Percentiles rank a stretch among this genome's conserved stretches.
Evolutionary conservation across 2,888 invertebrate genomes (phyloP).

Genomic region (Macrophya annulata): DNA sequence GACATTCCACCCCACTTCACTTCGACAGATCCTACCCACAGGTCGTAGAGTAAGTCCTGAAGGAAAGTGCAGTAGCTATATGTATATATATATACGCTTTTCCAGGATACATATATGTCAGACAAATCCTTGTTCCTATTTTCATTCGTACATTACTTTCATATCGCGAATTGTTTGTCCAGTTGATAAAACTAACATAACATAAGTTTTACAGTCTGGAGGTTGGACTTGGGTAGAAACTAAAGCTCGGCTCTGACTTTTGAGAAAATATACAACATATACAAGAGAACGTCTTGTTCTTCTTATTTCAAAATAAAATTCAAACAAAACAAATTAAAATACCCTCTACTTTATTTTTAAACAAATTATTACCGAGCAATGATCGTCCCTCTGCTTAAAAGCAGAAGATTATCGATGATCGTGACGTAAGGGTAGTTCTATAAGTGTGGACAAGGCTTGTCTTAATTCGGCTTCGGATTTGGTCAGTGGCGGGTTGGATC

Average conservation of each 20-base stretch:
- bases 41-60: not conserved
- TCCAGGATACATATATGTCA: not conserved
- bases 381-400: not conserved
- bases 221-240: not conserved
- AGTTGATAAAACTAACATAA: not conserved
- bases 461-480: constrained; percentile 31
- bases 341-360: not conserved
- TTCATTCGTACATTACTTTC: not conserved
- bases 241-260: not conserved
- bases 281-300: not conserved
- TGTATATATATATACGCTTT: too few species aligned
- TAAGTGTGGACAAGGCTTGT: constrained; percentile 19
- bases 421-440: constrained; percentile 8
- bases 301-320: not conserved
- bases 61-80: not conserved
- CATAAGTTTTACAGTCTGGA: not conserved
- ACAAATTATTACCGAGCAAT: not conserved
- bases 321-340: too few species aligned
- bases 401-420: not conserved
- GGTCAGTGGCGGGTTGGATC: constrained; percentile 60
- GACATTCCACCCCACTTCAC: constrained; percentile 24
- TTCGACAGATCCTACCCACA: not conserved
- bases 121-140: constrained; percentile 24
- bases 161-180: not conserved
- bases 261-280: not conserved